phyloP scores from a whole-genome alignment of 1,140 invertebrate genomes.

The Tenebrio molitor region DNA sequence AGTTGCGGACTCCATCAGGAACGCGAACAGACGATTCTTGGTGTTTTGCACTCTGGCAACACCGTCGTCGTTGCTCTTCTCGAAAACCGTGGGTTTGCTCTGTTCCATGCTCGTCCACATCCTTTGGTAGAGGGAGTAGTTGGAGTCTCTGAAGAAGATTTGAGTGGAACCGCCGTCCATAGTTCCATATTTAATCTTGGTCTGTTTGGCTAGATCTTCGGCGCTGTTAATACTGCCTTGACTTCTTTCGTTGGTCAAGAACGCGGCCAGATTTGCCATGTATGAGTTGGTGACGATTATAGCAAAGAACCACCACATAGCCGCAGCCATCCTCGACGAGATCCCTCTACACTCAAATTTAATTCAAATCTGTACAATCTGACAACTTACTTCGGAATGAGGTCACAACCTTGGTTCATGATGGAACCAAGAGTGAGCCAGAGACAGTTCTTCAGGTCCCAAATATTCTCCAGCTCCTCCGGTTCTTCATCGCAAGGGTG shows the following conservation, averaged over 20 bases:
- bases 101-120: conserved; percentile 84
- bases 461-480: conserved; percentile 82
- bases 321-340: conserved; percentile 81
- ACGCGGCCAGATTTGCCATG: conserved; percentile 95
- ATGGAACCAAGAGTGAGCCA: conserved; percentile 84
- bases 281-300: conserved; percentile 96
- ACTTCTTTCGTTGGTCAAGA: conserved; percentile 88
- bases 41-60: conserved; percentile 83
- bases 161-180: conserved; percentile 79
- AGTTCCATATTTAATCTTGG: conserved; percentile 89
- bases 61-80: conserved; percentile 84
- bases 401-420: conserved; percentile 84
- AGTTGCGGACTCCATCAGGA: conserved; percentile 86
- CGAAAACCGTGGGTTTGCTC: conserved; percentile 84
- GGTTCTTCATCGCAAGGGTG: conserved; percentile 86
- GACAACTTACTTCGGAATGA: conserved; percentile 78
- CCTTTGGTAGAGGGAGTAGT: conserved; percentile 76
- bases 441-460: conserved; percentile 79
- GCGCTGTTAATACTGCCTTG: conserved; percentile 85
- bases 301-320: conserved; percentile 96
- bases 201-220: conserved; percentile 90
- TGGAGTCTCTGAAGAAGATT: conserved; percentile 79
- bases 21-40: conserved; percentile 77
- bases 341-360: conserved; percentile 71
- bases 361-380: conserved; percentile 1